Conservation (phyloP, 2,797 vertebrate species). For the Clangula hyemalis region DNA sequence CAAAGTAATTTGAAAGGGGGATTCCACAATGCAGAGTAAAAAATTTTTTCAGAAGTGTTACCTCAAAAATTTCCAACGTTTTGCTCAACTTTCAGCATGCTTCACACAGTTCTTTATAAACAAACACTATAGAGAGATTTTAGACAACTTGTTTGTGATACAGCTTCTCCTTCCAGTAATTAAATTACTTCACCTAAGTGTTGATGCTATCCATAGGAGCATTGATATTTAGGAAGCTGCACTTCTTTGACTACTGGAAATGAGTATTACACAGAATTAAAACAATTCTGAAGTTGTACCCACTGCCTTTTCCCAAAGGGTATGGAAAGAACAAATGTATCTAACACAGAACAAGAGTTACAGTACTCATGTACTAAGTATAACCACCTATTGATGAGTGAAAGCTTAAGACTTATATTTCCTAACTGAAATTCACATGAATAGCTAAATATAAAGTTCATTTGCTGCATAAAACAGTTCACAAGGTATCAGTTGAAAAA, state of each 20-base stretch:
- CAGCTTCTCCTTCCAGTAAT: background rate
- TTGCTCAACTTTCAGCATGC: rapidly evolving
- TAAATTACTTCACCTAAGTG: too few species aligned
- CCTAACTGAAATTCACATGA: background rate
- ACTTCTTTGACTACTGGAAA: background rate
- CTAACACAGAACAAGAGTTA: background rate
- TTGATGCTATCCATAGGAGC: background rate
- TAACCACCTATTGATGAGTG: background rate
- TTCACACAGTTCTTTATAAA: background rate
- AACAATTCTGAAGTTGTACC: background rate
- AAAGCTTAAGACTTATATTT: too few species aligned
- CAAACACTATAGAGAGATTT: background rate
- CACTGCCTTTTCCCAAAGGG: background rate
- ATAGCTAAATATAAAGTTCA: rapidly evolving
- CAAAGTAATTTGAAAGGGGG: background rate
- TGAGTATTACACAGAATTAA: rapidly evolving
- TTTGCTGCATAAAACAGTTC: background rate
- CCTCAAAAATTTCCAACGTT: background rate
- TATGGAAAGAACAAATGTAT: rapidly evolving
- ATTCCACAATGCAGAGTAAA: rapidly evolving
- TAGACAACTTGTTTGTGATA: background rate
- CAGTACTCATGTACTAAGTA: too few species aligned
- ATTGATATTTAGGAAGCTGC: rapidly evolving
- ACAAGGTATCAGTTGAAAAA: background rate
- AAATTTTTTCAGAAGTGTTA: background rate